Percentiles rank a stretch among this genome's conserved stretches.
Evolutionary conservation across 1,140 invertebrate species (phyloP).

Genomic region (Ooceraea biroi): DNA sequence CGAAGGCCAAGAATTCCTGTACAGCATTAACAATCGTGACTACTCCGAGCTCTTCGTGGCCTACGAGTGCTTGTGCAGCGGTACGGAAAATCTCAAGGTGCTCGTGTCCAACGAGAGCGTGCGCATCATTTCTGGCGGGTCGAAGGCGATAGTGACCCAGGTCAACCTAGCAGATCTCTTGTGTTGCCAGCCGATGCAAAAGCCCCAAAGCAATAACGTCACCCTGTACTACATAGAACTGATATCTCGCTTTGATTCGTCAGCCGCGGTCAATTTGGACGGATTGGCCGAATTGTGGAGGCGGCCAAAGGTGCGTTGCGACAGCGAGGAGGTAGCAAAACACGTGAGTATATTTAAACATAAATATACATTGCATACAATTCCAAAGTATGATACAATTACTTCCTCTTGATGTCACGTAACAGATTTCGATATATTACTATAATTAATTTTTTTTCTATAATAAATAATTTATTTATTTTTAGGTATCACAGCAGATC

Average conservation of each 20-base stretch:
- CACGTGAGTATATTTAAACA: constrained; percentile 88
- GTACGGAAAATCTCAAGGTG: constrained; percentile 92
- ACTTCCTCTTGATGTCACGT: constrained; percentile 1
- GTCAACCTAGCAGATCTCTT: constrained; percentile 87
- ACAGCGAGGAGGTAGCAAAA: constrained; percentile 92
- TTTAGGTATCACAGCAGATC: constrained; percentile 90
- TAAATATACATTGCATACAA: constrained; percentile 62
- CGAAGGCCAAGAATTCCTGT: constrained; percentile 94
- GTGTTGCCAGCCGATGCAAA: constrained; percentile 87
- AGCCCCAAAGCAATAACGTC: constrained; percentile 85
- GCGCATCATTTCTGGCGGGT: constrained; percentile 83
- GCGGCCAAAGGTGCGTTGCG: constrained; percentile 93
- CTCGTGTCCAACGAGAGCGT: constrained; percentile 87
- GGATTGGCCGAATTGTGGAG: constrained; percentile 86
- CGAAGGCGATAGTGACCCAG: constrained; percentile 84
- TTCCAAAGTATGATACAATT: constrained; percentile 4
- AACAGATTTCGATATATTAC: not conserved
- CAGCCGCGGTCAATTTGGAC: constrained; percentile 82
- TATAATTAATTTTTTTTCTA: not conserved
- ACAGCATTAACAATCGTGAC: constrained; percentile 92
- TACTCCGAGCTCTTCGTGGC: constrained; percentile 94
- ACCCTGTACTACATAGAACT: constrained; percentile 92
- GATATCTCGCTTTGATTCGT: constrained; percentile 88
- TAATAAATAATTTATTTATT: not conserved
- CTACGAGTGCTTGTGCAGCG: constrained; percentile 92